Evolutionary conservation across 2,888 invertebrate species (phyloP), one percentile per base, ranked within the genome.

Genomic region (Drepana falcataria): DNA sequence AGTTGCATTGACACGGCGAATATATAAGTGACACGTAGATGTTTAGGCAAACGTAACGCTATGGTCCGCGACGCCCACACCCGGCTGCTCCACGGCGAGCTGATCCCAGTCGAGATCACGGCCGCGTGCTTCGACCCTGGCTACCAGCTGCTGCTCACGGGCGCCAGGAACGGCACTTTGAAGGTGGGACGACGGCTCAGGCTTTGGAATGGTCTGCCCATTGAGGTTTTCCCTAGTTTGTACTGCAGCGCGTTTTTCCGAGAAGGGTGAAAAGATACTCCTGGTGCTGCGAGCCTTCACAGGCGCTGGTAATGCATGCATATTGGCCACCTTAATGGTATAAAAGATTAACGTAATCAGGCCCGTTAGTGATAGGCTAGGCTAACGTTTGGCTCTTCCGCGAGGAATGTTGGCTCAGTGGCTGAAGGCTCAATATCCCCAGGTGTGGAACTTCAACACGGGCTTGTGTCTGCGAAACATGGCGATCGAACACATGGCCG

Each of bases 401-500:
- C n/a, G n/a, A n/a, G n/a, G n/a, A n/a, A n/a, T n/a, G n/a, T n/a
- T n/a, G n/a, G n/a, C n/a, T n/a, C n/a, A n/a, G n/a, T n/a, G n/a
- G n/a, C n/a, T n/a, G n/a, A n/a, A n/a, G n/a, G n/a, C n/a, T n/a
- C n/a, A n/a, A n/a, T n/a, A 48, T 49, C n/a, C 54, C 35, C 81
- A 93, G 89, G 92, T 96, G 41, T 97, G 97, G 97, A 95, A 96
- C 81, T 96, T 96, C 73, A 96, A 95, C 73, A 95, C 95, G 35
- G 96, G 96, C 0, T 92, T 93, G 4, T 95, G 96, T 67, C 77
- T 96, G 59, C 87, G 95, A 60, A 93, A 93, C 54, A 93, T 96
- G 93, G 81, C 85, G 37, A 93, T 94, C 34, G 93, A 93, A 61
- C 83, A 90, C 55, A 92, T 92, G 71, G 92, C 92, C 77, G 94